These are phyloP conservation scores for Xanthostigma xanthostigma DNA, from an alignment of 2,888 invertebrate genomes.

Conservation along the genomic window DNA sequence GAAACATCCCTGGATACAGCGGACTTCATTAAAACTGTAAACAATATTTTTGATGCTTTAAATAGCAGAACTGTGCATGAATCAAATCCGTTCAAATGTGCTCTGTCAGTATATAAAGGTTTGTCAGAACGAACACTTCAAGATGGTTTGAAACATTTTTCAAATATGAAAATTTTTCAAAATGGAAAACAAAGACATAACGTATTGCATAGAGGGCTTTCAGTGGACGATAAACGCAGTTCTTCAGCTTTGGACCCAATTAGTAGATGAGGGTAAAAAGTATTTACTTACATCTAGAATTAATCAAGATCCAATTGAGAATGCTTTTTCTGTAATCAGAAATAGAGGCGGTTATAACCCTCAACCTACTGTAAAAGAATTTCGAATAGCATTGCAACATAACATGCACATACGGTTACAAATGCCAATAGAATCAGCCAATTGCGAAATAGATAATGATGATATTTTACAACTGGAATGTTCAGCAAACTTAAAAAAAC, in stretches of 20 bases:
- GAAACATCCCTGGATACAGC: neutral
- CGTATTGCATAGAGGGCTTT: conserved; percentile 15
- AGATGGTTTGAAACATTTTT: conserved; percentile 9
- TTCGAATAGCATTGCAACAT: conserved; percentile 10
- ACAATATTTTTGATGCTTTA: conserved; percentile 7
- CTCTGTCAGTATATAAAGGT: conserved; percentile 4
- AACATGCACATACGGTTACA: conserved; percentile 10
- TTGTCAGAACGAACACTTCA: conserved; percentile 12
- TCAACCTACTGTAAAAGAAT: conserved; percentile 11
- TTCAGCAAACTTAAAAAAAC: too few species aligned
- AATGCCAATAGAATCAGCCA: conserved; percentile 7
- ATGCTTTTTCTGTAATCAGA: conserved; percentile 13
- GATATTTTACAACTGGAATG: conserved; percentile 1
- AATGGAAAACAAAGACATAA: conserved; percentile 8
- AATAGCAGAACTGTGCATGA: conserved; percentile 1
- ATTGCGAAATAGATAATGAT: conserved; percentile 9
- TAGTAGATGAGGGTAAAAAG: conserved; percentile 8
- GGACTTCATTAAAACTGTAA: conserved; percentile 4
- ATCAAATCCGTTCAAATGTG: conserved; percentile 1
- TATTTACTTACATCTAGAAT: too few species aligned
- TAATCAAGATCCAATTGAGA: conserved; percentile 17
- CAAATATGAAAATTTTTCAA: conserved; percentile 8
- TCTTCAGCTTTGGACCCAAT: conserved; percentile 12
- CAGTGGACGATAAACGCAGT: conserved; percentile 14
- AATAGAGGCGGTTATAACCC: conserved; percentile 13